Base-by-base conservation (phyloP, 2,797 vertebrate genomes). In the Neopelma chrysocephalum region DNA sequence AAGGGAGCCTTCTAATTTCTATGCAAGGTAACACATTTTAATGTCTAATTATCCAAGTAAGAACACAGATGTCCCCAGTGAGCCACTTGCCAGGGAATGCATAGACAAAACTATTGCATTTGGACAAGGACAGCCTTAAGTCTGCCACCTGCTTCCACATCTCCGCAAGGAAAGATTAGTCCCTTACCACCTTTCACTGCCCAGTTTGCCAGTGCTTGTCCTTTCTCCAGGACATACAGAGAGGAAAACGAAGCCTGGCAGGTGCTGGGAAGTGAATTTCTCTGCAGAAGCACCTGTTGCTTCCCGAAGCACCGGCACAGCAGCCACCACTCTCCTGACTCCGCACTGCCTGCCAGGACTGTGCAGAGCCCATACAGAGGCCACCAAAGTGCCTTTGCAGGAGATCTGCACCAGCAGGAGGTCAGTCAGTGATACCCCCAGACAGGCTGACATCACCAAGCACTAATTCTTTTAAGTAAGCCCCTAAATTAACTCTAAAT, bases 391-490 rank as follows among this genome's bases (percentile, higher is more conserved):
- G 25, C 6, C 25, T 56, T 11, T 77, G 82, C 65, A 83, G 69
- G 31, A 83, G 31, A 8, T 16, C 26, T 68, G 42, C n/a, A 47
- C 77, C 72, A 66, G 40, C 26, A 62, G 8, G 6, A 73, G 51
- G 10, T 27, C 40, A 43, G 66, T 20, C 66, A 79, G 62, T 11
- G 1, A 11, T 3, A 12, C 1, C 6, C 54, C 31, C 0, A 4
- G 36, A 61, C 56, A 73, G 21, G 15, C 6, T 34, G 65, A 51
- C 48, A 50, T 34, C 57, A 60, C 60, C 19, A 56, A 56, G 53
- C 16, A 48, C 34, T 18, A 4, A 29, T 81, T 27, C 40, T 36
- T 45, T 65, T 42, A 38, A 16, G 12, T 23, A 56, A 83, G 10
- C 3, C 27, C 29, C 31, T 61, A 79, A 42, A 3, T 12, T 29